These are phyloP conservation scores for Eremophila alpestris DNA, from an alignment of 2,797 vertebrate species.

Conservation along the genomic window DNA sequence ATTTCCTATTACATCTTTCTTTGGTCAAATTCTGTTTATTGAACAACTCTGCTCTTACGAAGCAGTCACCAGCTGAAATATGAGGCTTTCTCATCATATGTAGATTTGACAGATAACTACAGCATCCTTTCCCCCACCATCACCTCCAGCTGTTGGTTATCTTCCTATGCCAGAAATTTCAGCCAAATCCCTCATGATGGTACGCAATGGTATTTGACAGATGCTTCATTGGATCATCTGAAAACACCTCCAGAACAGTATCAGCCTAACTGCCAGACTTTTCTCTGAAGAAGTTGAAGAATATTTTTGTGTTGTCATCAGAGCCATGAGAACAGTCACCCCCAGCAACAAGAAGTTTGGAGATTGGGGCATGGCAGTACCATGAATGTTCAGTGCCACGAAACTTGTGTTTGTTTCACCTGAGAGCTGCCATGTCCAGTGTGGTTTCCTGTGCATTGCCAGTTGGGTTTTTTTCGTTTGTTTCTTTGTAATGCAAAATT, in stretches of 20 bases:
- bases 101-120: not conserved
- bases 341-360: not conserved
- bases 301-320: not conserved
- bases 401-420: not conserved
- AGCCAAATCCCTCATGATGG: not conserved
- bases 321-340: not conserved
- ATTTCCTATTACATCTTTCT: not conserved
- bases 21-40: not conserved
- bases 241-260: not conserved
- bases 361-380: not conserved
- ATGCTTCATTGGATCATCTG: not conserved
- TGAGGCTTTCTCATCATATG: not conserved
- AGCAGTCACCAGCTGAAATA: not conserved
- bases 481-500: not conserved
- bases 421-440: not conserved
- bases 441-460: not conserved
- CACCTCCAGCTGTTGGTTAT: not conserved
- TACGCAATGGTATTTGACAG: not conserved
- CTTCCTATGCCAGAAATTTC: not conserved
- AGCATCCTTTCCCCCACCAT: not conserved
- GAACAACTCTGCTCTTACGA: not conserved
- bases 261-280: not conserved
- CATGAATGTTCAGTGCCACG: rapidly evolving
- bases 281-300: not conserved
- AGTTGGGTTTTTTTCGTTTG: not conserved